Evolutionary conservation across 2,113 vertebrate species (phyloP).

Genomic region (Stictonetta naevosa): DNA sequence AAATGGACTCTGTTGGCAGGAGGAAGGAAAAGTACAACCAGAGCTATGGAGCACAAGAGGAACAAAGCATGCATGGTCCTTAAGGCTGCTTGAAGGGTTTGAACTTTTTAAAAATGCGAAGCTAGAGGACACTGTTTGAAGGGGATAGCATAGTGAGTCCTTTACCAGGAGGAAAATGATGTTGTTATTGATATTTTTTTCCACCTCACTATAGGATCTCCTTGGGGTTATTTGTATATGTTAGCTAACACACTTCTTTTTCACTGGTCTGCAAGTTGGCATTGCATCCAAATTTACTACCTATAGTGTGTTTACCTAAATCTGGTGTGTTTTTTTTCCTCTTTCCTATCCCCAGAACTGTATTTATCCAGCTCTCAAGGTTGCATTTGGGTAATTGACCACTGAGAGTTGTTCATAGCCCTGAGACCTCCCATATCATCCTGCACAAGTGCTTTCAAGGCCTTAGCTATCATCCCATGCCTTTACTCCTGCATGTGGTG

Average conservation of each 20-base stretch:
- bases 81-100: neutral
- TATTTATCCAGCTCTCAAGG: neutral
- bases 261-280: neutral
- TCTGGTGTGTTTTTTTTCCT: neutral
- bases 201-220: neutral
- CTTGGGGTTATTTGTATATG: neutral
- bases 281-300: neutral
- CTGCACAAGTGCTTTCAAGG: neutral
- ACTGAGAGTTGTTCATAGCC: neutral
- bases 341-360: neutral
- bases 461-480: neutral
- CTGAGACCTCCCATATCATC: neutral
- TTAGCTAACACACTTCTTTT: neutral
- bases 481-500: fast-evolving
- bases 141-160: neutral
- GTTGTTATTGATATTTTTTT: neutral
- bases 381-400: neutral
- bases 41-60: fast-evolving
- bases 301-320: neutral
- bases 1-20: neutral
- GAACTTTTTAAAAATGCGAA: neutral
- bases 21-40: neutral
- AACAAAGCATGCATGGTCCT: neutral
- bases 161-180: neutral
- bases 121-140: neutral